Evolutionary conservation across 2,797 vertebrate species (phyloP).

Genomic region (Tadarida brasiliensis): DNA sequence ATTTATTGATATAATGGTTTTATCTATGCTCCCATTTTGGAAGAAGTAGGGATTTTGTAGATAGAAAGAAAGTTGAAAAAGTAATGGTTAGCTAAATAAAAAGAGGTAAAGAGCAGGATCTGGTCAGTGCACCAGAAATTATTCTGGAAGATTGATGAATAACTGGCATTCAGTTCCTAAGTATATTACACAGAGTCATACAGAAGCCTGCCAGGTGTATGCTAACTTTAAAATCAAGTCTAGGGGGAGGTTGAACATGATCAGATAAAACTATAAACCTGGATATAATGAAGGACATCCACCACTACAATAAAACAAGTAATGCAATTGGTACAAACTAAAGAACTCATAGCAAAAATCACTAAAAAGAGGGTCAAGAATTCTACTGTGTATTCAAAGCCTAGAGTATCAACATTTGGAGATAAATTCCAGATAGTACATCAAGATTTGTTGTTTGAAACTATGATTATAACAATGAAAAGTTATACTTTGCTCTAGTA

Average conservation of each 20-base stretch:
- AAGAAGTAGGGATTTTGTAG: constrained; percentile 34
- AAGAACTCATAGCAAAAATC: constrained; percentile 26
- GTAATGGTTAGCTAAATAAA: constrained; percentile 37
- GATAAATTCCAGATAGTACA: constrained; percentile 34
- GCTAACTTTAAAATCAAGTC: constrained; percentile 57
- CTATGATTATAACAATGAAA: constrained; percentile 30
- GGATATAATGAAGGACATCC: neutral
- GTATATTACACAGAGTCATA: neutral
- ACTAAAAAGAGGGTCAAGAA: neutral
- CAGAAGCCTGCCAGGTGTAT: constrained; percentile 32
- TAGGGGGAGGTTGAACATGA: neutral
- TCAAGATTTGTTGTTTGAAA: constrained; percentile 50
- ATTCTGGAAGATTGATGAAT: constrained; percentile 36
- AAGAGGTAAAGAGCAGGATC: neutral
- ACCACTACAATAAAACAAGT: neutral
- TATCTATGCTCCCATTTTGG: neutral
- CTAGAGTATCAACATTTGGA: neutral
- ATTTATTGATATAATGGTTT: neutral
- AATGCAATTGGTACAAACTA: neutral
- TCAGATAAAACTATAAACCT: constrained; percentile 64
- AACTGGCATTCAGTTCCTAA: constrained; percentile 24
- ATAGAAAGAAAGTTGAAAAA: constrained; percentile 41
- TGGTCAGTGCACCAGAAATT: neutral
- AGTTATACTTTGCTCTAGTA: constrained; percentile 38
- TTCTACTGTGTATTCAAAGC: neutral